phyloP scores from a whole-genome alignment of 2,113 vertebrate species.

The Xyliphius kryptos region DNA sequence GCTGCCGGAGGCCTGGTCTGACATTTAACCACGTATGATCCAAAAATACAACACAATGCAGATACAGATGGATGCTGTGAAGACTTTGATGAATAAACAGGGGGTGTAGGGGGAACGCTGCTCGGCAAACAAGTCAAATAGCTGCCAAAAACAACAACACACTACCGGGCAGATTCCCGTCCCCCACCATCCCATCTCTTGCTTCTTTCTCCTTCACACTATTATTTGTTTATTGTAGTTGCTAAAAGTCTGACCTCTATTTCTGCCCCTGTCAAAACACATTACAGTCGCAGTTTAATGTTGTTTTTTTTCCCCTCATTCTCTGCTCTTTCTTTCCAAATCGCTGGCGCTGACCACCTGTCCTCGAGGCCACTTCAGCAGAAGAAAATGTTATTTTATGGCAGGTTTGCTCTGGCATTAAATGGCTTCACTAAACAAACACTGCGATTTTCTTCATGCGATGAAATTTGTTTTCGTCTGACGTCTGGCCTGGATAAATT shows the following conservation, averaged over 20 bases:
- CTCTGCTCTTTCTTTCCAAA: no score
- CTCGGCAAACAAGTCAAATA: not conserved
- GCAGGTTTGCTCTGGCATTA: no score
- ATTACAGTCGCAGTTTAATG: slow-evolving; percentile 16
- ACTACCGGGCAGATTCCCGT: not conserved
- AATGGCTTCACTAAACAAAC: not conserved
- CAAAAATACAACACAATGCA: not conserved
- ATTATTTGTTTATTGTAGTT: slow-evolving; percentile 10
- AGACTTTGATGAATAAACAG: not conserved
- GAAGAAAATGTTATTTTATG: no score
- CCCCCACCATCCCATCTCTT: not conserved
- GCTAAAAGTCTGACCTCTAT: slow-evolving; percentile 18
- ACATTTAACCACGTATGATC: no score
- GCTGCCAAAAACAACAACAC: slow-evolving; percentile 8
- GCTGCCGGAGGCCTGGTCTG: no score
- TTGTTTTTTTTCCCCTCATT: not conserved
- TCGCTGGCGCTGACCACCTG: no score
- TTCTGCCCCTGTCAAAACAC: slow-evolving; percentile 25
- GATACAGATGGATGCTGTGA: not conserved
- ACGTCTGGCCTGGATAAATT: not conserved
- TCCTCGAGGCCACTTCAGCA: no score
- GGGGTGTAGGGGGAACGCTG: not conserved
- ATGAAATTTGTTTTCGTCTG: not conserved
- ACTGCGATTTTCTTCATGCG: not conserved
- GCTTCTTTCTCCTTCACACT: not conserved